phyloP scores from a whole-genome alignment of 2,888 invertebrate genomes.

The Trichacis sp. region DNA sequence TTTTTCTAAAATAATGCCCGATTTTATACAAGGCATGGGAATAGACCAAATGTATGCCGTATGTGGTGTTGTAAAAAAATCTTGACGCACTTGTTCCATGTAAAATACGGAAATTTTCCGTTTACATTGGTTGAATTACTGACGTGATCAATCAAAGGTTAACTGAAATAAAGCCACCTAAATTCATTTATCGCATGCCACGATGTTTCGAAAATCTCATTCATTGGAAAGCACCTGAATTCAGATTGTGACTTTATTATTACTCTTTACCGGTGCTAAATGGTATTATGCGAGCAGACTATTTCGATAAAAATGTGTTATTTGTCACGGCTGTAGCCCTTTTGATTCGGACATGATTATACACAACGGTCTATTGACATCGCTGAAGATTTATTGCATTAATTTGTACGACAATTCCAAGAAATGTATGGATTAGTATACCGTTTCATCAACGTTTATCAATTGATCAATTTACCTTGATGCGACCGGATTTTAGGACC shows the following conservation, averaged over 20 bases:
- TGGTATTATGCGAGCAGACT: conserved; percentile 18
- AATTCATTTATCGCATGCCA: conserved; percentile 31
- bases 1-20: conserved; percentile 29
- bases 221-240: conserved; percentile 45
- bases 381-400: neutral
- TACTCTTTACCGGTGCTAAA: conserved; percentile 31
- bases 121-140: conserved; percentile 17
- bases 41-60: conserved; percentile 33
- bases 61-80: conserved; percentile 29
- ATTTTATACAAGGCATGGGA: conserved; percentile 26
- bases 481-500: conserved; percentile 25
- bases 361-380: neutral
- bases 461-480: no score
- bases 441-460: neutral
- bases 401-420: neutral
- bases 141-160: conserved; percentile 17
- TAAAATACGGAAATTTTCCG: conserved; percentile 7
- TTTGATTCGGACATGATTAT: neutral
- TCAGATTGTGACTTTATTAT: conserved; percentile 33
- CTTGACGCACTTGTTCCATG: conserved; percentile 22
- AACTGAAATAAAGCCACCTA: conserved; percentile 27
- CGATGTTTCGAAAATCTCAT: conserved; percentile 21
- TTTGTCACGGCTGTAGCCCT: conserved; percentile 6
- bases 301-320: neutral
- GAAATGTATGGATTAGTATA: neutral